phyloP scores from a whole-genome alignment of 2,888 invertebrate species.

The Prosapia bicincta region DNA sequence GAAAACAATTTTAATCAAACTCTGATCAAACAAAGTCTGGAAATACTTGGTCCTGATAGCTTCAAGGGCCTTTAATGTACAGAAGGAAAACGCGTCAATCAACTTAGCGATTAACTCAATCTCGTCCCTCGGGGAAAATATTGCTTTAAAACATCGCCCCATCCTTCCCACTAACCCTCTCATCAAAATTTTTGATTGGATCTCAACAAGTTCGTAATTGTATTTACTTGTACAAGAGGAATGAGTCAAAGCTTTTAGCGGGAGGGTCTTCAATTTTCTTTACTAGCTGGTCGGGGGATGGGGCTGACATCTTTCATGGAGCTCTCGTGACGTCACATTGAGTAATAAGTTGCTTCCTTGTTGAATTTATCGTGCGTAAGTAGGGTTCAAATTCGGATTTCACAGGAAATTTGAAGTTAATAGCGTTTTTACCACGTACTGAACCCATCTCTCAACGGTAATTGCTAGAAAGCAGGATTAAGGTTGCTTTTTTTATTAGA shows the following conservation, averaged over 20 bases:
- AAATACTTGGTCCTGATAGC: neutral
- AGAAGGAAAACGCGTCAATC: neutral
- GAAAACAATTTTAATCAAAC: neutral
- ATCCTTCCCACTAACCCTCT: neutral
- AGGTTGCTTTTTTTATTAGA: too few relatives aligned
- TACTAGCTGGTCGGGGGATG: neutral
- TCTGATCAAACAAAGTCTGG: too few relatives aligned
- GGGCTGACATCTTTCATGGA: neutral
- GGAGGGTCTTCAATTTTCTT: constrained; percentile 2
- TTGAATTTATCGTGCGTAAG: too few relatives aligned
- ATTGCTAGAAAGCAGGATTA: too few relatives aligned
- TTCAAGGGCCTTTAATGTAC: neutral
- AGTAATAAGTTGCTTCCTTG: neutral
- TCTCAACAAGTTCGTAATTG: neutral
- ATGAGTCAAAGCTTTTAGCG: neutral
- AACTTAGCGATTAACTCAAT: neutral
- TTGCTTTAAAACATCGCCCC: neutral
- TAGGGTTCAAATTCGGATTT: too few relatives aligned
- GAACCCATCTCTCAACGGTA: too few relatives aligned
- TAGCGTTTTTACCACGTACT: too few relatives aligned
- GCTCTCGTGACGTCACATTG: neutral
- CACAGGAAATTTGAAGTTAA: neutral
- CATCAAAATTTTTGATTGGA: neutral
- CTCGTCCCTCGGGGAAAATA: neutral
- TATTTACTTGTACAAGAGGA: neutral